Base-by-base conservation (phyloP, 2,888 invertebrate genomes). In the Drosophila austrosaltans region DNA sequence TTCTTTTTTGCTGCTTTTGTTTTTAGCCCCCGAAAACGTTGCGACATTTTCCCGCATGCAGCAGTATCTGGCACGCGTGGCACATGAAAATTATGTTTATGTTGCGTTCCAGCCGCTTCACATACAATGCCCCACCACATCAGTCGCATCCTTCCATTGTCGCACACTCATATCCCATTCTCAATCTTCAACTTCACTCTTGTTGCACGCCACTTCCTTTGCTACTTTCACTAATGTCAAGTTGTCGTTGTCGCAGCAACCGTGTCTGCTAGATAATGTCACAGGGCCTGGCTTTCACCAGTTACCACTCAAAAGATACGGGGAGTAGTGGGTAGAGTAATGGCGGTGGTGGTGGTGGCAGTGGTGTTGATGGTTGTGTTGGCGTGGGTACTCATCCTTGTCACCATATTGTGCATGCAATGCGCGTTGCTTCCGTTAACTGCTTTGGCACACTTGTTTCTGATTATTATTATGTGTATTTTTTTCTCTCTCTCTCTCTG, bases 401-500 rank as follows among this genome's bases (percentile, higher is more conserved):
- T 40, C 74, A 66, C 84, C 87, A 77, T 83, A 86, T 84, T 84
- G 88, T 85, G 89, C 89, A 89, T 86, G 85, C 89, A 87, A 72
- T 83, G 87, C 89, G 88, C 89, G 83, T 86, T 88, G 89, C 86
- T 88, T 86, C 89, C 85, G 85, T 87, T 86, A 89, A 86, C 85
- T 86, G 89, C 87, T 84, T 84, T 88, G 87, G 89, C 89, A 89
- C 85, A 86, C 89, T 86, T 86, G 85, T 87, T 87, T 89, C 85
- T 86, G 85, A 86, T 86, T 89, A 86, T 89, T 85, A 89, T 86
- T 84, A 86, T 84, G 88, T 83, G 10, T 83, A 76, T 74, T 84
- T 86, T 69, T 82, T 70, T 79, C n/a, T 66, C 22, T 54, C 16
- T 39, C 1, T 20, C 39, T 6, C 20, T 28, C 6, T 16, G 16